Conservation (phyloP, 2,888 invertebrate genomes). For the Pachydiplax longipennis region DNA sequence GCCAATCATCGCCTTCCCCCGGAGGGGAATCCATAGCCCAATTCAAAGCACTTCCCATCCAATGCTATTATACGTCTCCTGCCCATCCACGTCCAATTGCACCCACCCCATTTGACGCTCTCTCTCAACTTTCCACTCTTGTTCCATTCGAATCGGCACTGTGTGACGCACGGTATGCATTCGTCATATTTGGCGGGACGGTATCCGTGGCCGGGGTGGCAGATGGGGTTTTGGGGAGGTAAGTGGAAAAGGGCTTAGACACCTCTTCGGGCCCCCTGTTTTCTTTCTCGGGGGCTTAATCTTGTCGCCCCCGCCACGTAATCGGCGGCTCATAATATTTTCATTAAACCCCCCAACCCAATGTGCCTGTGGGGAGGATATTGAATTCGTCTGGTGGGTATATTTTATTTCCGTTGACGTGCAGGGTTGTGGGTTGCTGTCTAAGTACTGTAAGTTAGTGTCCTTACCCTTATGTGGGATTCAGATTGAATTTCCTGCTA, state of each 20-base stretch:
- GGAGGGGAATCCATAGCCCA: conserved; percentile 1
- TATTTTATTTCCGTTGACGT: background rate
- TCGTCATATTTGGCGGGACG: background rate
- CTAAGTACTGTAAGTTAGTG: too few species aligned
- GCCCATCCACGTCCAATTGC: background rate
- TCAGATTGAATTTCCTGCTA: too few species aligned
- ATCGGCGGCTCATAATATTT: background rate
- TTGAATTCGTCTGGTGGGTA: background rate
- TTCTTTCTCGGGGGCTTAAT: too few species aligned
- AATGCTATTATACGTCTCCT: background rate
- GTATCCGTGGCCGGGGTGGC: background rate
- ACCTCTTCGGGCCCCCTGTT: too few species aligned
- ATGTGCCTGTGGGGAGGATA: background rate
- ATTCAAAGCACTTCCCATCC: background rate
- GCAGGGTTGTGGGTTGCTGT: background rate
- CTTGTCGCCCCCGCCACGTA: background rate
- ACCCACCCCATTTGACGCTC: background rate
- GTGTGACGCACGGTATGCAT: background rate
- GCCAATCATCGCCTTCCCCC: conserved; percentile 11
- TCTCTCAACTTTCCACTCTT: background rate
- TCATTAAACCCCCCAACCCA: background rate
- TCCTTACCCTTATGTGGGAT: too few species aligned
- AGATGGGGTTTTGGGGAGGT: background rate
- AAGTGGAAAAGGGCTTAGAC: too few species aligned
- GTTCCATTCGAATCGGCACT: background rate